Conservation (phyloP, 2,797 vertebrate species). For the Craterocephalus amniculus region DNA sequence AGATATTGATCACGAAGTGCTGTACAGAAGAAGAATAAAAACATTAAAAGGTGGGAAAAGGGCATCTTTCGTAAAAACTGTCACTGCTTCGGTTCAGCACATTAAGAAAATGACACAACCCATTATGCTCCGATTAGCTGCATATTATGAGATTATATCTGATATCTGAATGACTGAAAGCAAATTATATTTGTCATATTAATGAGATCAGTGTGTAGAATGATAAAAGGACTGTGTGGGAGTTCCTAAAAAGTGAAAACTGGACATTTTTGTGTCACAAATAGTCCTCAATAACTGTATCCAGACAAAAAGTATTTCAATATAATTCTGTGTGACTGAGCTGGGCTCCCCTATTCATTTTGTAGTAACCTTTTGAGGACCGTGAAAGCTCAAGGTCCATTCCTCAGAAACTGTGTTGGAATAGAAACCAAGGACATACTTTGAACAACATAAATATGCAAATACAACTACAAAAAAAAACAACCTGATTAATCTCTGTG, state of each 20-base stretch:
- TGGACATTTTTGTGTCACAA: background rate
- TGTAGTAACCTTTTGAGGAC: background rate
- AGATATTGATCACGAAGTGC: too few relatives aligned
- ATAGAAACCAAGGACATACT: background rate
- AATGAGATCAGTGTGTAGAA: background rate
- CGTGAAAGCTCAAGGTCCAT: too few relatives aligned
- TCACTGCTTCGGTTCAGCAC: constrained; percentile 13
- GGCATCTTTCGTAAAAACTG: background rate
- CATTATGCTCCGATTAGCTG: background rate
- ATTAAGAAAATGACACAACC: background rate
- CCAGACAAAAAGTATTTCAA: background rate
- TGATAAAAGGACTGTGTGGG: too few relatives aligned
- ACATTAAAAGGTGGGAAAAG: too few relatives aligned
- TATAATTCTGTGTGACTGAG: background rate
- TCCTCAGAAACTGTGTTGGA: background rate
- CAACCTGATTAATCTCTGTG: background rate
- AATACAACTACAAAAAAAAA: too few relatives aligned
- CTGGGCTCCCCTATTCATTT: too few relatives aligned
- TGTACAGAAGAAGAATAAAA: too few relatives aligned
- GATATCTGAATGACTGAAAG: background rate
- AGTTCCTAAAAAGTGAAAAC: background rate
- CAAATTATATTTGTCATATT: background rate
- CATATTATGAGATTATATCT: background rate
- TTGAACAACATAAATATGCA: background rate
- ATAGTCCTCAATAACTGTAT: background rate